These are phyloP conservation scores for Tamandua tetradactyla DNA, from an alignment of 2,797 vertebrate genomes.

Conservation along the genomic window DNA sequence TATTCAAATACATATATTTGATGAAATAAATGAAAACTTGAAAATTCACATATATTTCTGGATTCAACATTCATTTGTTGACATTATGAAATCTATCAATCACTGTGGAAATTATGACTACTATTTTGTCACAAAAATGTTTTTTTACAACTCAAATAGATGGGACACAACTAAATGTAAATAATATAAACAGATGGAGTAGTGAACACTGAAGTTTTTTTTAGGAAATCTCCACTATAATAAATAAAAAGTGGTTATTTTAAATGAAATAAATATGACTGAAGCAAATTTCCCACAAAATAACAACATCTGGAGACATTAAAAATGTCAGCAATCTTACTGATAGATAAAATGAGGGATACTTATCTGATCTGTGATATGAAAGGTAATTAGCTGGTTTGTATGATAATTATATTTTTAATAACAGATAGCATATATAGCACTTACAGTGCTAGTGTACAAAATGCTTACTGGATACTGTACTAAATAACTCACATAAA, in stretches of 20 bases:
- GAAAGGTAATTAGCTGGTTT: background rate
- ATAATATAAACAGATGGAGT: slow-evolving; percentile 41
- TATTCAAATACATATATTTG: background rate
- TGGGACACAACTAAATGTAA: slow-evolving; percentile 43
- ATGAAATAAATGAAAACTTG: background rate
- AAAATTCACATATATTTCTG: background rate
- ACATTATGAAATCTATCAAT: background rate
- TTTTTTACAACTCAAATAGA: background rate
- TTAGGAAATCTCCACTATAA: background rate
- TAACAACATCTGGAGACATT: background rate
- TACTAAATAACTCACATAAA: background rate
- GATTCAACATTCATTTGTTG: background rate
- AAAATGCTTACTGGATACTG: background rate
- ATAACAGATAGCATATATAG: background rate
- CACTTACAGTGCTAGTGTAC: background rate
- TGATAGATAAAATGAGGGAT: background rate
- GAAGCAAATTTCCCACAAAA: background rate
- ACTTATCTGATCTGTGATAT: background rate
- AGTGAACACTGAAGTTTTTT: slow-evolving; percentile 35
- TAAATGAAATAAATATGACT: slow-evolving; percentile 17
- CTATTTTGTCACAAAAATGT: background rate
- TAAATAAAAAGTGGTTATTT: slow-evolving; percentile 45
- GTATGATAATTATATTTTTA: background rate
- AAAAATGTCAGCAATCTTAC: slow-evolving; percentile 15
- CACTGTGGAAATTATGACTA: background rate